Evolutionary conservation across 2,113 vertebrate species (phyloP).

Genomic region (Chaetorhynchus papuensis): DNA sequence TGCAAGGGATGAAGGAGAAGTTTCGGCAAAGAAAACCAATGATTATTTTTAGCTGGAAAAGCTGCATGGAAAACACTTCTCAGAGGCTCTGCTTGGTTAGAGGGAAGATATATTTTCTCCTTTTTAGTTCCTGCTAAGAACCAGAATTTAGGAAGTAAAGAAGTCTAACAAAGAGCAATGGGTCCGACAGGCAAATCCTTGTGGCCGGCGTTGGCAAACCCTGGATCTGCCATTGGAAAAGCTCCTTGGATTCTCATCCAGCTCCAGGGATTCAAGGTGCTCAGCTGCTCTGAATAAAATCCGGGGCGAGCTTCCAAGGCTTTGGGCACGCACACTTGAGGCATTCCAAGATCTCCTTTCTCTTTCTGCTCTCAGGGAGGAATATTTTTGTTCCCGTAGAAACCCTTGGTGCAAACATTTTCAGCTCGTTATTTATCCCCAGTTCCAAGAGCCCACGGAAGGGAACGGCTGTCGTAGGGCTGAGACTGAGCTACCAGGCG

Average conservation of each 20-base stretch:
- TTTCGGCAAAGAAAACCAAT: neutral
- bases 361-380: neutral
- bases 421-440: neutral
- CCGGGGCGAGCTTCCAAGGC: neutral
- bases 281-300: neutral
- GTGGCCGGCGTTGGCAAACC: neutral
- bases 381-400: neutral
- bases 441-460: accelerated
- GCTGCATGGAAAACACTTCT: slow-evolving; percentile 5
- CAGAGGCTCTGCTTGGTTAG: neutral
- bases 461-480: neutral
- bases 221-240: neutral
- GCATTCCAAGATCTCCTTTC: neutral
- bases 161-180: neutral
- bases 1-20: neutral
- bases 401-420: neutral
- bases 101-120: neutral
- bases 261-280: neutral
- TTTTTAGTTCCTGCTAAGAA: neutral
- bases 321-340: neutral
- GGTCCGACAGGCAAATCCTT: neutral
- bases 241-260: neutral
- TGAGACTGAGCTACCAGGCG: neutral
- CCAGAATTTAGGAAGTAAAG: neutral
- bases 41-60: neutral